Evolutionary conservation across 2,888 invertebrate species (phyloP).

Genomic region (Vanessa cardui): DNA sequence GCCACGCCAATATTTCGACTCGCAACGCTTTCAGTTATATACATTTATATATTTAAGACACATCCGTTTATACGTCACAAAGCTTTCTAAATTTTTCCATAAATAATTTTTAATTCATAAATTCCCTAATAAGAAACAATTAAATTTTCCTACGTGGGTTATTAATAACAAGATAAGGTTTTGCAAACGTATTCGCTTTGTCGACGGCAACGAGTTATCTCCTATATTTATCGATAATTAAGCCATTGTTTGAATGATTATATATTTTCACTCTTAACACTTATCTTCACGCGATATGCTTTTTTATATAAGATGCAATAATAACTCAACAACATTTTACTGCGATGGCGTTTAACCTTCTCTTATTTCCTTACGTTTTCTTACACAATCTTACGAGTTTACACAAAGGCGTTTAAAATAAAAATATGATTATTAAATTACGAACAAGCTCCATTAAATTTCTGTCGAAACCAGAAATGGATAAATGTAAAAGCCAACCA

Average conservation of each 20-base stretch:
- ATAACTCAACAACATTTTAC: not conserved
- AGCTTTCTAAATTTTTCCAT: not conserved
- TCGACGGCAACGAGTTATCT: constrained; percentile 21
- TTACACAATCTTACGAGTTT: constrained; percentile 28
- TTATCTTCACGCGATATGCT: constrained; percentile 18
- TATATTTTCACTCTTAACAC: constrained; percentile 20
- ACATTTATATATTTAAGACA: not conserved
- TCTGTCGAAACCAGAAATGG: not conserved
- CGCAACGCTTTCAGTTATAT: not conserved
- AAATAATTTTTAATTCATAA: not conserved
- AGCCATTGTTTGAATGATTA: constrained; percentile 26
- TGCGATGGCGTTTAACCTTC: constrained; percentile 17
- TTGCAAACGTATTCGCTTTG: constrained; percentile 11
- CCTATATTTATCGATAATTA: constrained; percentile 29
- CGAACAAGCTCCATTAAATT: too few relatives aligned
- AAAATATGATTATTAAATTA: constrained; percentile 21
- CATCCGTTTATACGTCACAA: too few relatives aligned
- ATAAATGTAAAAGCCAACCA: not conserved
- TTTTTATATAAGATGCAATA: constrained; percentile 10
- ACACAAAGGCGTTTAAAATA: constrained; percentile 22
- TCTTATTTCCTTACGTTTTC: constrained; percentile 28
- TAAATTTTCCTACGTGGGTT: not conserved
- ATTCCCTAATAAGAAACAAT: not conserved
- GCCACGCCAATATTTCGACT: constrained; percentile 40
- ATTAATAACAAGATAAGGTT: constrained; percentile 14